Percentiles rank a stretch among this genome's conserved stretches.
phyloP scores from a whole-genome alignment of 2,797 vertebrate species.

The Malacoraja senta region DNA sequence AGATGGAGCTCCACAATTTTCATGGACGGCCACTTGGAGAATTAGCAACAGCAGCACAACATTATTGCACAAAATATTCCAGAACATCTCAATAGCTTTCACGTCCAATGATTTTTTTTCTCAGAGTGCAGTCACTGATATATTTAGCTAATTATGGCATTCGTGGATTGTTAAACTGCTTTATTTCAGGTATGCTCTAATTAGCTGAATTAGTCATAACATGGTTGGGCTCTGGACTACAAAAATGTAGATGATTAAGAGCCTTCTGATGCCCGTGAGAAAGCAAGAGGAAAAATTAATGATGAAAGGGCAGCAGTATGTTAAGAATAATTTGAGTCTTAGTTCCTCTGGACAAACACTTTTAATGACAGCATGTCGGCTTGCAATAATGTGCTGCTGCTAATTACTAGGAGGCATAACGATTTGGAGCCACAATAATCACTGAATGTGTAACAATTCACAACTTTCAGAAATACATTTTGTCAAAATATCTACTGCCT shows the following conservation, averaged over 20 bases:
- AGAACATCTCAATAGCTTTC: not conserved
- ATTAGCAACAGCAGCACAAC: not conserved
- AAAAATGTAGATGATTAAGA: not conserved
- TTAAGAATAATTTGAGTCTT: not conserved
- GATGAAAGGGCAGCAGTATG: not conserved
- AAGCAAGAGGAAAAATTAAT: not conserved
- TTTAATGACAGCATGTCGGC: not conserved
- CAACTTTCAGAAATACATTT: not conserved
- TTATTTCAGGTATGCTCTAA: not conserved
- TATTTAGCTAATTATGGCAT: too few relatives aligned
- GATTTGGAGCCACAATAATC: not conserved
- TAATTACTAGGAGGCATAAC: not conserved
- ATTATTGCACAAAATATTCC: not conserved
- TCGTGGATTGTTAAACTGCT: not conserved
- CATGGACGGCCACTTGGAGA: not conserved
- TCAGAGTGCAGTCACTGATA: too few relatives aligned
- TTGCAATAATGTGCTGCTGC: not conserved
- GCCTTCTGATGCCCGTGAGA: not conserved
- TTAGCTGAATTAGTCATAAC: not conserved
- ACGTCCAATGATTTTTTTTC: not conserved
- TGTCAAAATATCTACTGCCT: not conserved
- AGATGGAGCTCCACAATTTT: not conserved
- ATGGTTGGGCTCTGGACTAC: not conserved
- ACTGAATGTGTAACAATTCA: not conserved
- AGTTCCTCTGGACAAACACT: not conserved